A percentile compares a stretch with the other conserved stretches of the same genome.
Conservation (phyloP, 2,113 vertebrate genomes). For the Pollimyrus isidori region DNA sequence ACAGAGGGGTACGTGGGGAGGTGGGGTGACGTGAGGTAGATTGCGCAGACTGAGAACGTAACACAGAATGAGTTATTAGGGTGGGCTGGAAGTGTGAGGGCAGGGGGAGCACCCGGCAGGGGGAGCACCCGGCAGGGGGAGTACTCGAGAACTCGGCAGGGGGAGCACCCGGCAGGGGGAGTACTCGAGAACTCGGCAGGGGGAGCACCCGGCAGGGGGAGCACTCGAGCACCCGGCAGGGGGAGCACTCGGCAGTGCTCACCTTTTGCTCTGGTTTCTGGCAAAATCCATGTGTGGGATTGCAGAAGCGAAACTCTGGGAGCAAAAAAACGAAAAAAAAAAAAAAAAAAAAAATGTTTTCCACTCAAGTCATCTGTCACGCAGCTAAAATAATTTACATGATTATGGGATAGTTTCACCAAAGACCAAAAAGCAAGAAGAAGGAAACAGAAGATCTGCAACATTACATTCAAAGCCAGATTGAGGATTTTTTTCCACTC, state of each 20-base stretch:
- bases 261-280: not conserved
- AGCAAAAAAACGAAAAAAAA: not conserved
- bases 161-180: too few relatives aligned
- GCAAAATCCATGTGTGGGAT: not conserved
- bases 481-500: not conserved
- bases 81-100: constrained; percentile 31
- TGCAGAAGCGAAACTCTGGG: not conserved
- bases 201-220: too few relatives aligned
- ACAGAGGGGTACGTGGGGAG: constrained; percentile 11
- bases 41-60: constrained; percentile 45
- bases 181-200: not conserved
- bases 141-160: not conserved
- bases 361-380: constrained; percentile 26
- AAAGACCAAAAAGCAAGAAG: not conserved
- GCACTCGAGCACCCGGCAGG: not conserved
- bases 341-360: constrained; percentile 1
- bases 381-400: not conserved
- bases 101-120: constrained; percentile 12
- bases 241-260: constrained; percentile 9
- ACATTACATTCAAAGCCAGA: not conserved
- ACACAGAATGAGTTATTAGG: constrained; percentile 29
- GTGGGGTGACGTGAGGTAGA: constrained; percentile 75
- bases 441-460: not conserved
- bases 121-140: too few relatives aligned
- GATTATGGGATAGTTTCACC: not conserved